phyloP scores from a whole-genome alignment of 2,113 vertebrate genomes.

The Sporophila hypoxantha region DNA sequence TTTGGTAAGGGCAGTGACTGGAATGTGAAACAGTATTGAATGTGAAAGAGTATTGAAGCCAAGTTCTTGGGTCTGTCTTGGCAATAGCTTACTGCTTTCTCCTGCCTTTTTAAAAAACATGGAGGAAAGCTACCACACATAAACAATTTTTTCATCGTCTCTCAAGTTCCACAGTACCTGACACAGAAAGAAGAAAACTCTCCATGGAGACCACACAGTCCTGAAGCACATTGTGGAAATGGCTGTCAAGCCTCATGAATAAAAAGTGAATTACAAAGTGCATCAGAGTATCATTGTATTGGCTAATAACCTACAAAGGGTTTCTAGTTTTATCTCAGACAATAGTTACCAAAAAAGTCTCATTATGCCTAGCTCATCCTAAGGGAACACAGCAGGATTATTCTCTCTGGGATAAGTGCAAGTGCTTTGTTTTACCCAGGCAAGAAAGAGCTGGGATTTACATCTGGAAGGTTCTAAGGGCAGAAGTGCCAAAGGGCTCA shows the following conservation, averaged over 20 bases:
- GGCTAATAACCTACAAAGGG: neutral
- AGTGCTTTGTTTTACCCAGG: neutral
- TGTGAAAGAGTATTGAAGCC: neutral
- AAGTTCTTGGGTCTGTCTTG: neutral
- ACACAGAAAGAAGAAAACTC: slow-evolving; percentile 1
- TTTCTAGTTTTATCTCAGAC: slow-evolving; percentile 14
- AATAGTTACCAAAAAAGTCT: neutral
- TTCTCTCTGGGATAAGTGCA: neutral
- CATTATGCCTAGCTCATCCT: neutral
- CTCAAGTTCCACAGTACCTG: neutral
- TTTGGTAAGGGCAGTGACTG: neutral
- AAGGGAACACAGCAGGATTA: neutral
- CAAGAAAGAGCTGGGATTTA: neutral
- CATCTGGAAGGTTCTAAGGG: neutral
- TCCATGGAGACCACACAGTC: neutral
- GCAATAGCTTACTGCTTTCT: neutral
- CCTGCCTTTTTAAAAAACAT: neutral
- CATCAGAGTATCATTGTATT: neutral
- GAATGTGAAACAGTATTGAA: neutral
- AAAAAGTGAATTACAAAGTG: slow-evolving; percentile 8
- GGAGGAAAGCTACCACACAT: neutral
- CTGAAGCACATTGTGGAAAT: slow-evolving; percentile 7
- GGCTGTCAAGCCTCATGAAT: slow-evolving; percentile 10
- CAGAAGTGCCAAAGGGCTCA: neutral
- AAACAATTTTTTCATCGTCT: neutral